A percentile compares a stretch with the other conserved stretches of the same genome.
Evolutionary conservation across 2,797 vertebrate species (phyloP).

Genomic region (Strix occidentalis): DNA sequence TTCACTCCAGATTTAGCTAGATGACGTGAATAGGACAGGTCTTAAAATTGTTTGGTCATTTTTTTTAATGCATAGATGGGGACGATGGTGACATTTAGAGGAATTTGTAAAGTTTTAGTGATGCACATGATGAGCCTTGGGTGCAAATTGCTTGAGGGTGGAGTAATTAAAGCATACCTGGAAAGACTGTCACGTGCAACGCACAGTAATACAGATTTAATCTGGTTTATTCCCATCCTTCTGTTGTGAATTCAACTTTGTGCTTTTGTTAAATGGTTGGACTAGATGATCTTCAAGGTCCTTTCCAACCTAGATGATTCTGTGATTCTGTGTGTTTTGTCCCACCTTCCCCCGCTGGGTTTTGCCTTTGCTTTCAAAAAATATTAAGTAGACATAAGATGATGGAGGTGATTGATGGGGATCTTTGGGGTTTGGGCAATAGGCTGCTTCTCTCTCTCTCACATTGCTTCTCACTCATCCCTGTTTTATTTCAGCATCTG

Average conservation of each 20-base stretch:
- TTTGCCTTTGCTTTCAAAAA: neutral
- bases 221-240: neutral
- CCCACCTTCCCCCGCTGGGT: neutral
- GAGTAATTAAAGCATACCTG: neutral
- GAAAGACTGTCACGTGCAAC: neutral
- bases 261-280: neutral
- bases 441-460: neutral
- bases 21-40: neutral
- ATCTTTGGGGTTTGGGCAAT: neutral
- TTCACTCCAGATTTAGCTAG: neutral
- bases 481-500: neutral
- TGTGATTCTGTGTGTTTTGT: neutral
- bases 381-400: neutral
- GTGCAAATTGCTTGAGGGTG: neutral
- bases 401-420: neutral
- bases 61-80: neutral
- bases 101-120: neutral
- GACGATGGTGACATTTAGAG: neutral
- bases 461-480: neutral
- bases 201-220: neutral
- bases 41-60: neutral
- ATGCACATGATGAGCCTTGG: too few relatives aligned
- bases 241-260: neutral
- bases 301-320: too few relatives aligned
- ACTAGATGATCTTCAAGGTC: too few relatives aligned